Base-by-base conservation (phyloP, 1,140 invertebrate genomes). In the Brachionus paranguensis region DNA sequence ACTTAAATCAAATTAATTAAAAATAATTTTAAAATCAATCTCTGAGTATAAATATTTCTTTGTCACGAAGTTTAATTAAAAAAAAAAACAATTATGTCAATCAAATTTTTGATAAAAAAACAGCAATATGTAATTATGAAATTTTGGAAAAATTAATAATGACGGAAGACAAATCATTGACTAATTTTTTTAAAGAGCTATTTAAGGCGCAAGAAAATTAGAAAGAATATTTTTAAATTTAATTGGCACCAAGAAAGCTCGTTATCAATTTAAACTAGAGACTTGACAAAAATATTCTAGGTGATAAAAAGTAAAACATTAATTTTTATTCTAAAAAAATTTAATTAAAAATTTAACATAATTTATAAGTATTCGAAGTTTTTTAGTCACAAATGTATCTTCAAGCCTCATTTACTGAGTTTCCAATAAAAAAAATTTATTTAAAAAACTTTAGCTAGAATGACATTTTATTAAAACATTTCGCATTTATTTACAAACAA, bases 281-380 rank as follows among this genome's bases (percentile, higher is more conserved):
- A 20, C 10, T 20, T 20, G 1, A 60, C 20, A 27, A 60, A 55
- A n/a, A n/a, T 53, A 53, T 14, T 53, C 17, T 14, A 53, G 14
- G 47, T 14, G 47, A 53, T n/a, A n/a, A 53, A 53, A 53, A 53
- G 8, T 53, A 53, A 53, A n/a, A n/a, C 47, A 53, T 53, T 20
- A 60, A 60, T 60, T 8, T 60, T 55, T 55, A 55, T 55, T 55
- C 0, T 24, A 20, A 60, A 20, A 60, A 29, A 33, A 3, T 2
- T 33, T 4, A 14, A 27, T n/a, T 29, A 68, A 29, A 37, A 17
- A 68, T 33, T 68, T 68, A 68, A 10, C 65, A 68, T 68, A 68
- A 68, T 68, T 68, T 68, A 68, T 68, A 68, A 68, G 65, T 17
- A 68, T 68, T 68, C 33, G 33, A 14, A n/a, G 65, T 17, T 68